Conservation (phyloP, 2,797 vertebrate species). For the Chloroceryle amazona region DNA sequence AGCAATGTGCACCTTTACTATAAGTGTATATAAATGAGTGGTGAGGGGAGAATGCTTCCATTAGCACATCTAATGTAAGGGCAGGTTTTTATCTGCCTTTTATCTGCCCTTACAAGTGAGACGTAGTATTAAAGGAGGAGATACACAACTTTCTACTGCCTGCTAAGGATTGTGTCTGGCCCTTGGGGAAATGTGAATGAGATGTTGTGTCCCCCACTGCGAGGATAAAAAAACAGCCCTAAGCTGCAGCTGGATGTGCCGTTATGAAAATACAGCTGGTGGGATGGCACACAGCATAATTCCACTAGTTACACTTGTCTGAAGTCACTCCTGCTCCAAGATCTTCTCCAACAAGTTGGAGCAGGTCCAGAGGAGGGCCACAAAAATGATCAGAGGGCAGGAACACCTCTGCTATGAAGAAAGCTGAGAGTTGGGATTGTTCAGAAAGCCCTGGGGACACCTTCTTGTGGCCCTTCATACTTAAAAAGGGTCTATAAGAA, state of each 20-base stretch:
- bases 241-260: neutral
- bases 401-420: neutral
- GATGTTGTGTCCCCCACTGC: neutral
- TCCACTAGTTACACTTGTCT: neutral
- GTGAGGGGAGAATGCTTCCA: neutral
- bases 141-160: neutral
- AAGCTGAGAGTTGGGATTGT: neutral
- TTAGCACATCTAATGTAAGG: neutral
- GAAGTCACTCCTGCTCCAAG: neutral
- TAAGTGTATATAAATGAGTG: neutral
- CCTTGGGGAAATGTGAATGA: neutral
- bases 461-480: neutral
- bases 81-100: neutral
- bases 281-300: neutral
- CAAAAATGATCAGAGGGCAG: neutral
- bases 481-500: neutral
- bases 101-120: neutral
- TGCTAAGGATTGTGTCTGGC: neutral
- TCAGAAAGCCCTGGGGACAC: neutral
- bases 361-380: neutral
- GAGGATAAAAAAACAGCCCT: neutral
- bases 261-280: neutral
- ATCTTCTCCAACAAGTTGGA: neutral
- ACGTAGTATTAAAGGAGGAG: neutral
- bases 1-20: neutral